Evolutionary conservation across 2,888 invertebrate genomes (phyloP).

Genomic region (Agonopterix arenella): DNA sequence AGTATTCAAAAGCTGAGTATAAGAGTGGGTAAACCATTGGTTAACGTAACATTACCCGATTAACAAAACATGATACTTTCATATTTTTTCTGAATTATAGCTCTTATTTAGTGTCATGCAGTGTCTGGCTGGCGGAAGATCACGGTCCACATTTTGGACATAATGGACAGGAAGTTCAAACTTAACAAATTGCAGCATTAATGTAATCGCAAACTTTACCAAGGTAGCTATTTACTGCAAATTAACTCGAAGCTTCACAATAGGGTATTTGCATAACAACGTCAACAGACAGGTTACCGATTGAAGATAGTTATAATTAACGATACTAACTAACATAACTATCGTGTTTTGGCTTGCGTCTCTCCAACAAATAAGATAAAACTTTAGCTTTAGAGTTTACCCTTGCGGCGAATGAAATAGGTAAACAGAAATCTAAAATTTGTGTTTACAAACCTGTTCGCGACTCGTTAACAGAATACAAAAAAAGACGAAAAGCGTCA

Average conservation of each 20-base stretch:
- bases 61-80: too few species aligned
- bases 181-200: conserved; percentile 41
- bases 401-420: too few species aligned
- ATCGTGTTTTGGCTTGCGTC: not conserved
- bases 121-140: conserved; percentile 14
- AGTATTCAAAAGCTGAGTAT: too few species aligned
- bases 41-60: too few species aligned
- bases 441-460: too few species aligned
- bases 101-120: conserved; percentile 3
- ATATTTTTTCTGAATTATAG: too few species aligned
- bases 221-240: conserved; percentile 43
- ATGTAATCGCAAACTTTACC: conserved; percentile 35
- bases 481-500: too few species aligned
- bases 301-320: conserved; percentile 20
- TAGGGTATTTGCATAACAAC: conserved; percentile 49
- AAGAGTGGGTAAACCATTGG: too few species aligned
- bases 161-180: conserved; percentile 22
- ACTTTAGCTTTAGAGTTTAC: too few species aligned
- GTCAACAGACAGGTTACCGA: conserved; percentile 35
- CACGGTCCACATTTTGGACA: conserved; percentile 17
- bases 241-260: conserved; percentile 42
- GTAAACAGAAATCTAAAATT: too few species aligned
- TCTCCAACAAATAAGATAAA: too few species aligned
- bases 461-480: too few species aligned
- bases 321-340: conserved; percentile 4